Evolutionary conservation across 2,888 invertebrate genomes (phyloP), one percentile per base, ranked within the genome.

Genomic region (Lasioglossum vierecki): DNA sequence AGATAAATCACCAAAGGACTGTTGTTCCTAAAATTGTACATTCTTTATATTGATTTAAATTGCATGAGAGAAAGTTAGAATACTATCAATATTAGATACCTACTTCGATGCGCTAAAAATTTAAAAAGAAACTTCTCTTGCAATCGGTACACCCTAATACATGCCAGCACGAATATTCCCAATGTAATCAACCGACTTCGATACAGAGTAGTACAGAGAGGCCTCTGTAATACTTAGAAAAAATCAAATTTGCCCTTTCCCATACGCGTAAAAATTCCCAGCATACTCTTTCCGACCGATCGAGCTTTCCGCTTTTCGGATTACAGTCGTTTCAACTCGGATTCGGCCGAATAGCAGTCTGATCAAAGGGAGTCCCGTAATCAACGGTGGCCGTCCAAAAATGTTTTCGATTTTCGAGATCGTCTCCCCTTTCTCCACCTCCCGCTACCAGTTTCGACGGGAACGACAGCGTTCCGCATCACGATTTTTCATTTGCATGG

Each of bases 401-500:
- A 68, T 77, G 49, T 77, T 77, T 77, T 77, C 49, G 68, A 70
- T 77, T 70, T 68, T 53, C 49, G 39, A 18, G 26, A 26, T 9
- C 30, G 26, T 68, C 46, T 35, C 22, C 4, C 66, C 66, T 2
- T 41, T 41, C 15, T 26, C 26, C 13, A 9, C 3, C 26, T 13
- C 13, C 66, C 18, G 35, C 35, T 4, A 3, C 66, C 22, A 35
- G 5, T 66, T 35, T 22, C 35, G 18, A 22, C 9, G 35, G 8
- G 35, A 66, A 66, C 35, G 30, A 30, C 30, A 66, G 66, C 35
- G 35, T 66, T 35, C 35, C 66, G 22, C 35, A 66, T 66, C 18
- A 66, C 35, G 30, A 35, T 63, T 78, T 57, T 76, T 76, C 76
- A 79, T 79, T 83, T 46, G n/a, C 13, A 22, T 49, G 72, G 35